Base-by-base conservation (phyloP, 1,140 invertebrate species). In the Pseudachorutes palmiensis region DNA sequence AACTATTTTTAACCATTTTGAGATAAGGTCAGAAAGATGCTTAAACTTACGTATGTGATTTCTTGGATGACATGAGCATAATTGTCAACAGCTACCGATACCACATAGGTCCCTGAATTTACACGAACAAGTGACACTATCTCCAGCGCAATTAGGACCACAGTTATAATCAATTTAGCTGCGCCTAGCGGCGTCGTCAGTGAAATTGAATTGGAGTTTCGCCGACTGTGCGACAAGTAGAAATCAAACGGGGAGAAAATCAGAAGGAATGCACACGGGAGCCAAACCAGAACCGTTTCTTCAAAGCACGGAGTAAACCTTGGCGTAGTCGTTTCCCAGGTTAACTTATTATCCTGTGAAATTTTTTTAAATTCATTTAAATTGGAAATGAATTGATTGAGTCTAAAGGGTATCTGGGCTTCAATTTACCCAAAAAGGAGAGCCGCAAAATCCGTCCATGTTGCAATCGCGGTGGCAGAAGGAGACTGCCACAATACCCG, bases 261-360 rank as follows among this genome's bases (percentile, higher is more conserved):
- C 87, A 89, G 93, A 1, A 95, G 79, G 78, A 91, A 93, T 28
- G 83, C 76, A 78, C 91, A 93, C 3, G 95, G 93, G 55, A 85
- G 77, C 90, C 91, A 95, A 57, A 91, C 80, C 41, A 97, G 77
- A 1, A 90, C 85, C 2, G 92, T 94, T 78, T 88, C 86, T 77
- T 94, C 87, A 79, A 95, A 93, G 78, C 92, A 96, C 78, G 82
- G 79, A 65, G 90, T 91, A 60, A 95, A 82, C 76, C 91, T 86
- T 49, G 92, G 92, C 77, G 86, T 80, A 22, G 83, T 79, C 22
- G 90, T 91, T 70, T 90, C 79, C 91, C 91, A 94, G 59, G 88
- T 86, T 74, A 86, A 45, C 36, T 45, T 45, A 45, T 45, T 45
- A 9, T 19, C 36, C 12, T n/a, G 5, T 9, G 26, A n/a, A 57